Conservation (phyloP, 2,888 invertebrate species). For the Hylaea fasciaria region DNA sequence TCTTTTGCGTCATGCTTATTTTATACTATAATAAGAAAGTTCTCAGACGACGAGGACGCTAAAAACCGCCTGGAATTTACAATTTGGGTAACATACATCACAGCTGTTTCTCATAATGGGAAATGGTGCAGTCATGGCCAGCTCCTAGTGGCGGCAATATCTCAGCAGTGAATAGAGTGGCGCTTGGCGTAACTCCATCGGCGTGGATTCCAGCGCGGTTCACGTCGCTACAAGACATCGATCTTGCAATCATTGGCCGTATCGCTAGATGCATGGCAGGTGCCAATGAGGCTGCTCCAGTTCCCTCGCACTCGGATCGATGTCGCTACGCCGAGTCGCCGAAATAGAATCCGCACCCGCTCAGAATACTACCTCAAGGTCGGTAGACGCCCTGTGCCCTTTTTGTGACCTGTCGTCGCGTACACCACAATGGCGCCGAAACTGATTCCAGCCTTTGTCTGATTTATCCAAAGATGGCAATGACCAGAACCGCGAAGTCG, state of each 20-base stretch:
- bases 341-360: slow-evolving; percentile 71
- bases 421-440: slow-evolving; percentile 52
- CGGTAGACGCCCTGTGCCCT: slow-evolving; percentile 68
- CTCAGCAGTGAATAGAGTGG: slow-evolving; percentile 22
- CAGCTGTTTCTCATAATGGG: slow-evolving; percentile 4
- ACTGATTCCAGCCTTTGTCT: slow-evolving; percentile 50
- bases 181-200: slow-evolving; percentile 37
- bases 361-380: slow-evolving; percentile 71
- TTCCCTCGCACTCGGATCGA: slow-evolving; percentile 67
- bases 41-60: neutral
- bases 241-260: slow-evolving; percentile 67
- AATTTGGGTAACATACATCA: slow-evolving; percentile 2
- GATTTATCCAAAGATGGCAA: slow-evolving; percentile 45
- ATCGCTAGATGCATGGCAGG: slow-evolving; percentile 64
- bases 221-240: slow-evolving; percentile 48
- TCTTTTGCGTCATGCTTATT: slow-evolving; percentile 13
- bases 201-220: slow-evolving; percentile 38
- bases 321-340: slow-evolving; percentile 58
- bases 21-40: slow-evolving; percentile 1
- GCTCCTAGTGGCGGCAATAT: slow-evolving; percentile 9
- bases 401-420: slow-evolving; percentile 61
- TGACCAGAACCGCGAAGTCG: slow-evolving; percentile 28
- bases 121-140: neutral
- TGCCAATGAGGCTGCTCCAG: slow-evolving; percentile 77
- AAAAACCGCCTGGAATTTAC: slow-evolving; percentile 1